These are phyloP conservation scores for Aphelocoma californica DNA, from an alignment of 2,797 vertebrate genomes.

Conservation along the genomic window DNA sequence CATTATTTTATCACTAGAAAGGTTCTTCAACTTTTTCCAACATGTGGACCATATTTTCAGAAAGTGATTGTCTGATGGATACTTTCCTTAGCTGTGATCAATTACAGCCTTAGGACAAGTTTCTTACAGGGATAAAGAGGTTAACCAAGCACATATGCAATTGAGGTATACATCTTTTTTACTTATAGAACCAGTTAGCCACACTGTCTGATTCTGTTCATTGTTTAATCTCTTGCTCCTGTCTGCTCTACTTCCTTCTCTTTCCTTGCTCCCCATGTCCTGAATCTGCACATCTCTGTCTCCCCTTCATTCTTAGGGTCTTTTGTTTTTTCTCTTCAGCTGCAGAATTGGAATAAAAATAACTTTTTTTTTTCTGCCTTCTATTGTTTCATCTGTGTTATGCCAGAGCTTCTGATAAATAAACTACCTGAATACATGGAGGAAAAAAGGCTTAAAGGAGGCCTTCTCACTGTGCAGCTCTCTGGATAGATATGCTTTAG, in stretches of 20 bases:
- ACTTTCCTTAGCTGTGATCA: neutral
- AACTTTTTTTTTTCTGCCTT: neutral
- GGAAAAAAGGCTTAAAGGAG: neutral
- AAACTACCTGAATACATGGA: neutral
- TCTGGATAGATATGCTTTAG: neutral
- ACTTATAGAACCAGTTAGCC: neutral
- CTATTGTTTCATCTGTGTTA: neutral
- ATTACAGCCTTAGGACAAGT: neutral
- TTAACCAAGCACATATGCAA: neutral
- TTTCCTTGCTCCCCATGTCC: neutral
- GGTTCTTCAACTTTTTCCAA: neutral
- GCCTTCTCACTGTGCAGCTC: neutral
- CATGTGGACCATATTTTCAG: neutral
- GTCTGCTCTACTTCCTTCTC: neutral
- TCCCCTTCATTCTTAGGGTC: neutral
- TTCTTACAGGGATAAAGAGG: neutral
- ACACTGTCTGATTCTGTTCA: neutral
- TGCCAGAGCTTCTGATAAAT: neutral
- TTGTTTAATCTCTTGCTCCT: constrained; percentile 1
- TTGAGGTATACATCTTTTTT: neutral
- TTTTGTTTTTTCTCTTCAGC: neutral
- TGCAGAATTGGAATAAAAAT: neutral
- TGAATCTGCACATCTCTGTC: neutral
- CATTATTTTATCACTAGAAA: neutral
- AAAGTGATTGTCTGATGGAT: neutral